These are phyloP conservation scores for Setophaga petechia DNA, from an alignment of 2,113 vertebrate genomes.

Conservation along the genomic window DNA sequence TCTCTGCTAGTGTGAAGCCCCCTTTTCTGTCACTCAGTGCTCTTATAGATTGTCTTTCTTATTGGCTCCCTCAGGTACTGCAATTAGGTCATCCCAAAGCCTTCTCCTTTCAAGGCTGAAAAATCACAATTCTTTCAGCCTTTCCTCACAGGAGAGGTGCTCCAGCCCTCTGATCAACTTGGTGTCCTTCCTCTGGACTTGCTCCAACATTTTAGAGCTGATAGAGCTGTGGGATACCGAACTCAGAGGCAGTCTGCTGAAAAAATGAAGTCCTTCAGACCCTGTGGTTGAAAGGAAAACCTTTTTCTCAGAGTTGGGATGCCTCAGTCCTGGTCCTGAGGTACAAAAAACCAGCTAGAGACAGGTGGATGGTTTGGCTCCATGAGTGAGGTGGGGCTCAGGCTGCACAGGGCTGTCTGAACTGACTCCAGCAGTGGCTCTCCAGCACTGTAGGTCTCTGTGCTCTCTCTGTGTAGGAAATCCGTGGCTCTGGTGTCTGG, in stretches of 20 bases:
- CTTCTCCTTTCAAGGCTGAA: not conserved
- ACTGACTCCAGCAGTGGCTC: not conserved
- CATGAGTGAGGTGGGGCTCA: accelerated
- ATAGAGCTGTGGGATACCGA: not conserved
- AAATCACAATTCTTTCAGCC: not conserved
- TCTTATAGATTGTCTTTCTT: not conserved
- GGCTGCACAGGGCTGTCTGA: not conserved
- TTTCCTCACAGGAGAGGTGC: not conserved
- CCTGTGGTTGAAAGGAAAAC: not conserved
- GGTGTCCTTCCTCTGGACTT: not conserved
- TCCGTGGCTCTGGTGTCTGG: accelerated
- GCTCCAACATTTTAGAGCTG: not conserved
- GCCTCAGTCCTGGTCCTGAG: not conserved
- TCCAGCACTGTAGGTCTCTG: accelerated
- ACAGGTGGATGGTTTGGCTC: not conserved
- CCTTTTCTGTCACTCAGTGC: not conserved
- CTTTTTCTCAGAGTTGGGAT: not conserved
- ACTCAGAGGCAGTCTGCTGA: not conserved
- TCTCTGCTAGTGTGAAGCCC: not conserved
- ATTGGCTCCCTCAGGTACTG: not conserved
- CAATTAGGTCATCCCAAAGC: not conserved
- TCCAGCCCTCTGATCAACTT: not conserved
- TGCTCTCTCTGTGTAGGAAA: not conserved
- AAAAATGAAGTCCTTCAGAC: not conserved
- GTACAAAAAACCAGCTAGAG: not conserved